Conservation (phyloP, 2,113 vertebrate species). For the Piprites chloris region DNA sequence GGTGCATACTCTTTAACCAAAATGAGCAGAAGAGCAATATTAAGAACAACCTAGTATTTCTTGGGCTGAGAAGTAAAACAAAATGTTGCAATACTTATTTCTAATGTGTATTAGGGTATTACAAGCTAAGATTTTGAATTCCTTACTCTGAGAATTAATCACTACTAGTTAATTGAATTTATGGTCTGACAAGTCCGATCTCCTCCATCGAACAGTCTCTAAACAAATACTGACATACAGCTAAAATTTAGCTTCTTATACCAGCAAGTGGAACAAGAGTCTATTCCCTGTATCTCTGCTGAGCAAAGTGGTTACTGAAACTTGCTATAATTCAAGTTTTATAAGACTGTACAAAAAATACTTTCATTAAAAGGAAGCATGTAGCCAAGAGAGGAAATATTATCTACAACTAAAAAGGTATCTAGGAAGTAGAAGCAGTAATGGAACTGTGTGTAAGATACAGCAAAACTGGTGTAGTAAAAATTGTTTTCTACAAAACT, state of each 20-base stretch:
- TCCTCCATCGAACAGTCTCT: neutral
- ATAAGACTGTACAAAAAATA: neutral
- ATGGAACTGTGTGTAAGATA: neutral
- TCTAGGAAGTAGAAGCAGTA: neutral
- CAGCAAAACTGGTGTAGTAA: neutral
- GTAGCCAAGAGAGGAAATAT: neutral
- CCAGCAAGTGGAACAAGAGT: neutral
- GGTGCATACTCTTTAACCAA: neutral
- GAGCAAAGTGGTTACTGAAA: slow-evolving; percentile 2
- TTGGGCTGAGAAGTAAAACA: neutral
- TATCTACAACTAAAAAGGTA: neutral
- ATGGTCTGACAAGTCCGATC: slow-evolving; percentile 9
- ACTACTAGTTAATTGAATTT: slow-evolving; percentile 34
- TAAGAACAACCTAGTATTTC: neutral
- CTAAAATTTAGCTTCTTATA: neutral
- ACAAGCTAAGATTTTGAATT: neutral
- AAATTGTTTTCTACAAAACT: neutral
- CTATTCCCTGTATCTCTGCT: neutral
- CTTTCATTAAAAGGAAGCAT: neutral
- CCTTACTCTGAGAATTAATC: slow-evolving; percentile 35
- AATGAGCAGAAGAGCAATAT: neutral
- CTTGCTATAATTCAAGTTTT: neutral
- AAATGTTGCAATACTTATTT: neutral
- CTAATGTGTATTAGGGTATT: neutral
- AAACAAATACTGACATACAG: neutral